Evolutionary conservation across 1,140 invertebrate species (phyloP), one percentile per base, ranked within the genome.

Genomic region (Zaprionus camerounensis): DNA sequence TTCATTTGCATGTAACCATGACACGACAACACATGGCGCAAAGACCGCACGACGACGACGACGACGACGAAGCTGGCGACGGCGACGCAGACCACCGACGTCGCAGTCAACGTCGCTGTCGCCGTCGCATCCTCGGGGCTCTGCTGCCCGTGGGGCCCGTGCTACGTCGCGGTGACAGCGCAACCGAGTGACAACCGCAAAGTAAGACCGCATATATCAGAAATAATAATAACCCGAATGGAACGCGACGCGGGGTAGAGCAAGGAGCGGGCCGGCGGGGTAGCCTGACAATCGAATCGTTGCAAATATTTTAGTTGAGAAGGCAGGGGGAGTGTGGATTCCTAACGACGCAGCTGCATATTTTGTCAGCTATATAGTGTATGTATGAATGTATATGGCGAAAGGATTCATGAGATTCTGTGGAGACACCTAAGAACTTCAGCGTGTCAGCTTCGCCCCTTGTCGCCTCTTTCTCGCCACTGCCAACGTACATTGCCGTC

Each of bases 141-240:
- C 5, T 5, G 38, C 38, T 41, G 15, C n/a, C 17, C n/a, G 15
- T 6, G 38, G 38, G 38, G 38, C 38, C 38, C n/a, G 46, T 56
- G 61, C 24, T 46, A 17, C 12, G 49, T 36, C 38, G 49, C 57
- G 71, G 71, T 56, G 66, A 70, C 72, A 55, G 68, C 55, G 68
- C 53, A 71, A 66, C 71, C 76, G 84, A 78, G 81, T 90, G 84
- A 88, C 84, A 88, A 79, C 84, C 85, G 79, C 85, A 90, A 83
- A 81, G 86, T 90, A 90, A 90, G 86, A 88, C 85, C 85, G 85
- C 85, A 88, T 88, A 88, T 80, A 88, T 88, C 85, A 88, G 85
- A 88, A 88, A 88, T 88, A 88, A 88, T 88, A 88, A 88, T 88
- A 90, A 90, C 81, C 82, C 76, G 12, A 64, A 71, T 62, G 63